Conservation (phyloP, 2,888 invertebrate species). For the Trissolcus japonicus region DNA sequence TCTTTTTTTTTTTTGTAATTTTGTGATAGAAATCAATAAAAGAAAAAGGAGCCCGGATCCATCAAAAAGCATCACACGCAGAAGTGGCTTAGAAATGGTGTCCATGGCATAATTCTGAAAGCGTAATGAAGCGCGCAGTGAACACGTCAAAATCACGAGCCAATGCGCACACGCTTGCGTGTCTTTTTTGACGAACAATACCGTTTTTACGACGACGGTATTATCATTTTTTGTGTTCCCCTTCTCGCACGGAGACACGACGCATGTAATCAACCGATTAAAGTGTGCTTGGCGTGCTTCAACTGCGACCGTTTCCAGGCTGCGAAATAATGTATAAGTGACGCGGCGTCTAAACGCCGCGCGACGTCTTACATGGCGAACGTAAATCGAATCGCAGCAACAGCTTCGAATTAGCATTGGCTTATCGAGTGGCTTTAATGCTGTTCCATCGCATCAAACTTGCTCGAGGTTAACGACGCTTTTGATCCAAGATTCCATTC, state of each 20-base stretch:
- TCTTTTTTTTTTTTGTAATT: no score
- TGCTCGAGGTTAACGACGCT: constrained; percentile 23
- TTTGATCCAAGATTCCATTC: constrained; percentile 40
- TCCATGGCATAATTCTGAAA: constrained; percentile 38
- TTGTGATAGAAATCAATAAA: constrained; percentile 3
- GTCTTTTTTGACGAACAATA: constrained; percentile 32
- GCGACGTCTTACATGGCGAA: constrained; percentile 58
- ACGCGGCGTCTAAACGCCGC: constrained; percentile 51
- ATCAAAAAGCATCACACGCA: constrained; percentile 52
- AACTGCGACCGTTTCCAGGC: constrained; percentile 54
- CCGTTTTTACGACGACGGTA: constrained; percentile 30
- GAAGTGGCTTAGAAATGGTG: constrained; percentile 37
- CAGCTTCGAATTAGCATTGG: constrained; percentile 55
- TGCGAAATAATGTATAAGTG: constrained; percentile 47
- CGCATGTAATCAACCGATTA: constrained; percentile 44
- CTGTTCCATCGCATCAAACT: constrained; percentile 8
- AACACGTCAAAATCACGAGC: constrained; percentile 54
- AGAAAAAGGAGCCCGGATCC: constrained; percentile 35
- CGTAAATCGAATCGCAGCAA: constrained; percentile 56
- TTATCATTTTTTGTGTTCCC: constrained; percentile 6
- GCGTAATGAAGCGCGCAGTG: constrained; percentile 52
- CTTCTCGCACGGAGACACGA: constrained; percentile 37
- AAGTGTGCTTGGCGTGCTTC: constrained; percentile 54
- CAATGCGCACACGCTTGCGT: constrained; percentile 19
- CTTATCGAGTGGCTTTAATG: constrained; percentile 30